These are phyloP conservation scores for Meta bourneti DNA, from an alignment of 2,888 invertebrate species.

Conservation along the genomic window DNA sequence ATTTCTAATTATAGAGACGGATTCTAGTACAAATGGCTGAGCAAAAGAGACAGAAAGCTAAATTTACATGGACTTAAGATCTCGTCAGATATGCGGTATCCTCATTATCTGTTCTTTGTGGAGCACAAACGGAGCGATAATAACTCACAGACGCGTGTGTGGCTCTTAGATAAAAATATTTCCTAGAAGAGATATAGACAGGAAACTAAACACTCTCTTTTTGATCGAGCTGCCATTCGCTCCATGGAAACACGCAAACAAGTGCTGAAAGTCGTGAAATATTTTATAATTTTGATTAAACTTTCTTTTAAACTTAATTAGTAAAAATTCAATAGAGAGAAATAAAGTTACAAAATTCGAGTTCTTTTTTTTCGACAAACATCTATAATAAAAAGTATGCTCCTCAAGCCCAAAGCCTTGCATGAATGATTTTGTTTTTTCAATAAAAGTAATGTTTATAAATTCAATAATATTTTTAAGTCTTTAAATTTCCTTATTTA, in stretches of 20 bases:
- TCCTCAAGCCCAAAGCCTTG: too few relatives aligned
- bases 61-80: neutral
- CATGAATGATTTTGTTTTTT: too few relatives aligned
- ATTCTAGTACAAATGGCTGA: neutral
- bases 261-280: neutral
- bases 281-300: too few relatives aligned
- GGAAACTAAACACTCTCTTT: conserved; percentile 34
- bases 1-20: neutral
- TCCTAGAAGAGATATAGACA: conserved; percentile 60
- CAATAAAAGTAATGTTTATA: too few relatives aligned
- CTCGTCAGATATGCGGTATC: neutral
- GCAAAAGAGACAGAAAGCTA: neutral
- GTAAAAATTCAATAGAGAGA: too few relatives aligned
- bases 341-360: too few relatives aligned
- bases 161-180: conserved; percentile 62
- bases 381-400: too few relatives aligned
- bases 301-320: too few relatives aligned
- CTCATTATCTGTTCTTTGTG: conserved; percentile 5
- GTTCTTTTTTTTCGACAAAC: too few relatives aligned
- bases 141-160: conserved; percentile 45
- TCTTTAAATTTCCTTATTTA: too few relatives aligned
- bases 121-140: conserved; percentile 41
- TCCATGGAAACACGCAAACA: conserved; percentile 27
- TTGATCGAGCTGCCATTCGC: conserved; percentile 12
- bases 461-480: too few relatives aligned